Evolutionary conservation across 37 sponge, comb jelly and placozoan species (phyloP).

Genomic region (Halisarca cf. caerulea): DNA sequence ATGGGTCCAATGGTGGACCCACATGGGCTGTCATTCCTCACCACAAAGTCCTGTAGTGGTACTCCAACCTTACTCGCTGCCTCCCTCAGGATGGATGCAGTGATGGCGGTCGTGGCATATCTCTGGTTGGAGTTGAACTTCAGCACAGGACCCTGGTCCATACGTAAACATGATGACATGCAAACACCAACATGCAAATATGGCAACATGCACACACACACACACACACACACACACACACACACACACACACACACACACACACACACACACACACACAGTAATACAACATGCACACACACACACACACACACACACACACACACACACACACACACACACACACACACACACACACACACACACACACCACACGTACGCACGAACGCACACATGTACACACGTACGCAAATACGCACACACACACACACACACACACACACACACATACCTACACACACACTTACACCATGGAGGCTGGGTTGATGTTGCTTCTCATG

Average conservation of each 20-base stretch:
- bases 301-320: too few relatives aligned
- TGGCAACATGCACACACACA: too few relatives aligned
- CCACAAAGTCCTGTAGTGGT: slow-evolving; percentile 85
- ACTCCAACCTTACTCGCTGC: slow-evolving; percentile 56
- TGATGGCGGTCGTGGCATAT: slow-evolving; percentile 94
- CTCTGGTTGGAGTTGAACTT: slow-evolving; percentile 92
- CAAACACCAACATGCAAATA: too few relatives aligned
- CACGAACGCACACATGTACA: neutral
- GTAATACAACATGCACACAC: too few relatives aligned
- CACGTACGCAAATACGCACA: neutral
- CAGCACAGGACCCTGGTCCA: slow-evolving; percentile 68
- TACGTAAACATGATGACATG: too few relatives aligned
- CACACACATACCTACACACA: neutral
- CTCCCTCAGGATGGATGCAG: slow-evolving; percentile 75
- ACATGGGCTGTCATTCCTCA: slow-evolving; percentile 93
- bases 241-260: too few relatives aligned
- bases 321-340: too few relatives aligned
- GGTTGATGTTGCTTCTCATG: slow-evolving; percentile 87
- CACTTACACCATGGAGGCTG: slow-evolving; percentile 71
- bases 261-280: too few relatives aligned
- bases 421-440: slow-evolving; percentile 8
- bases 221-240: too few relatives aligned
- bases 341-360: too few relatives aligned
- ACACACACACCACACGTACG: neutral
- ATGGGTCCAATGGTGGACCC: slow-evolving; percentile 96